Conservation (phyloP, 1,140 invertebrate genomes). For the Lordiphosa collinella region DNA sequence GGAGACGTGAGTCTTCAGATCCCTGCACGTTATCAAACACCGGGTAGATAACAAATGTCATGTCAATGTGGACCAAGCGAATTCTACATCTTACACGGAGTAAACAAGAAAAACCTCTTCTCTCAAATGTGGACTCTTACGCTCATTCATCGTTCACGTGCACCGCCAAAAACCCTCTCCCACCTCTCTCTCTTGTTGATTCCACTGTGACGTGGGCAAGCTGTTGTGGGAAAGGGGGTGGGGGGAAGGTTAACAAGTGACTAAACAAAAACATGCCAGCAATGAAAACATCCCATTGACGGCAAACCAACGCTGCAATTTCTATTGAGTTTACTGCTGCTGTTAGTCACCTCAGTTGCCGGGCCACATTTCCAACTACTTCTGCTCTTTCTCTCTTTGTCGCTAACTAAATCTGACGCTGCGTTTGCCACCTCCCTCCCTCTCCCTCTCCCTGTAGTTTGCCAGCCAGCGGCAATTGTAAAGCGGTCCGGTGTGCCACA, state of each 20-base stretch:
- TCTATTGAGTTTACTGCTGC: neutral
- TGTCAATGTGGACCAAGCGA: no score
- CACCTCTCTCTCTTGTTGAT: neutral
- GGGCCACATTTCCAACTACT: neutral
- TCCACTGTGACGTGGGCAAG: slow-evolving; percentile 14
- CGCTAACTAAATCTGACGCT: neutral
- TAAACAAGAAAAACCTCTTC: neutral
- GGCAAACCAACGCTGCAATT: slow-evolving; percentile 10
- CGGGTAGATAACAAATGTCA: no score
- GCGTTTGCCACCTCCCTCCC: slow-evolving; percentile 6
- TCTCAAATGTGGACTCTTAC: slow-evolving; percentile 1
- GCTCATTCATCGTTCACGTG: neutral
- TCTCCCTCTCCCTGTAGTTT: neutral
- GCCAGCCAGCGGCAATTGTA: slow-evolving; percentile 8
- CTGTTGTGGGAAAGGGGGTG: slow-evolving; percentile 8
- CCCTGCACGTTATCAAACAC: no score
- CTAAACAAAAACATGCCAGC: slow-evolving; percentile 35
- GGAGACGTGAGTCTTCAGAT: no score
- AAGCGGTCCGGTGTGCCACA: slow-evolving; percentile 28
- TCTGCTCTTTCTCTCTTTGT: neutral
- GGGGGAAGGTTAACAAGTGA: slow-evolving; percentile 17
- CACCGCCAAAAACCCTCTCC: slow-evolving; percentile 1
- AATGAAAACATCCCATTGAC: slow-evolving; percentile 32
- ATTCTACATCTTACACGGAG: no score
- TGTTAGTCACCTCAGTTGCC: slow-evolving; percentile 3